These are phyloP conservation scores for Nesogale talazaci DNA, from an alignment of 2,113 vertebrate genomes.

Conservation along the genomic window DNA sequence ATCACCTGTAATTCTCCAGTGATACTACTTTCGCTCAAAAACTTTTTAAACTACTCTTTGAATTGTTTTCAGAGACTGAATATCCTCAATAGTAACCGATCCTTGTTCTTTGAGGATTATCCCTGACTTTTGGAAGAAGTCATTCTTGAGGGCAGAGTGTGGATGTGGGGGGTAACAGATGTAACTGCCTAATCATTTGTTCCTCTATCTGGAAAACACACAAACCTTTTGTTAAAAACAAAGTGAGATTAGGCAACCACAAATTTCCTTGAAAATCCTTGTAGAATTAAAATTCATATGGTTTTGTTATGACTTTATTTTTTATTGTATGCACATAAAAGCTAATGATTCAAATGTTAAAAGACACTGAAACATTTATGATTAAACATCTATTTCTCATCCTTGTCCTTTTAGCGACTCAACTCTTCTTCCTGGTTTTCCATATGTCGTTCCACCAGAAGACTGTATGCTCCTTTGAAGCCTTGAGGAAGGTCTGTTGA, in stretches of 20 bases:
- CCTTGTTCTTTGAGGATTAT: background rate
- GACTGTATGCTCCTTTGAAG: background rate
- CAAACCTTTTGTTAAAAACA: no score
- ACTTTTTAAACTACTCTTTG: slow-evolving; percentile 31
- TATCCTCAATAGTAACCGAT: background rate
- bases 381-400: background rate
- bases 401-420: background rate
- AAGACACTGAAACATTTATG: background rate
- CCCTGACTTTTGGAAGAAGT: slow-evolving; percentile 43
- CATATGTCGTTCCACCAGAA: background rate
- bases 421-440: slow-evolving; percentile 5
- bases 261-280: background rate
- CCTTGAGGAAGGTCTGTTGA: background rate
- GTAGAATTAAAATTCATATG: background rate
- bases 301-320: background rate
- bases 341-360: slow-evolving; percentile 4
- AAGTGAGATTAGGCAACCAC: no score
- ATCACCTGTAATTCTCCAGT: background rate
- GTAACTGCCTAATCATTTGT: background rate
- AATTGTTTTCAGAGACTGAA: slow-evolving; percentile 31
- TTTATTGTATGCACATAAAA: slow-evolving; percentile 18
- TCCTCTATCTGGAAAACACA: background rate
- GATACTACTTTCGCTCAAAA: slow-evolving; percentile 20
- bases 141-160: background rate
- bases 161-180: background rate